Conservation (phyloP, 2,888 invertebrate genomes). For the Allophyes oxyacanthae region DNA sequence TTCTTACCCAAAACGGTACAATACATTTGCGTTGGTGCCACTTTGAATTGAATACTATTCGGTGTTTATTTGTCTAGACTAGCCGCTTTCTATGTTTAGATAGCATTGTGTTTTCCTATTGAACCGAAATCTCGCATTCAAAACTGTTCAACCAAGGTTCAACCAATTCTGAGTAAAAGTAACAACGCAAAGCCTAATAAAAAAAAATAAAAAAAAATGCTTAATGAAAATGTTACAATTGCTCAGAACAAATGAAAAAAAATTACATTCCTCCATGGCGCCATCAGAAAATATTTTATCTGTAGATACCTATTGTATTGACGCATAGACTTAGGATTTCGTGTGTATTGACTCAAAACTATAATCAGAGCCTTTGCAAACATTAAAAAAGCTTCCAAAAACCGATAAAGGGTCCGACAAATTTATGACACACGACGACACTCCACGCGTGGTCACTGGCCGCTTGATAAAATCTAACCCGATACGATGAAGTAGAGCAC, state of each 20-base stretch:
- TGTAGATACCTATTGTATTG: slow-evolving; percentile 19
- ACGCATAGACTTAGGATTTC: no score
- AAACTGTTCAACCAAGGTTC: no score
- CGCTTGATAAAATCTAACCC: no score
- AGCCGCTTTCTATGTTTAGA: slow-evolving; percentile 8
- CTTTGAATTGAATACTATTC: background rate
- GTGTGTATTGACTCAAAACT: slow-evolving; percentile 20
- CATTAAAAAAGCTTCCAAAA: slow-evolving; percentile 30
- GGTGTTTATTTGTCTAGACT: slow-evolving; percentile 28
- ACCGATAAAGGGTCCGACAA: slow-evolving; percentile 16
- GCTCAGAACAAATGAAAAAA: slow-evolving; percentile 5
- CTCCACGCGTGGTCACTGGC: no score
- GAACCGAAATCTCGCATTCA: background rate
- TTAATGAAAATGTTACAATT: slow-evolving; percentile 2
- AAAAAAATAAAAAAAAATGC: background rate
- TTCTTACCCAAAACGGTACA: no score
- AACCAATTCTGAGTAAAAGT: background rate
- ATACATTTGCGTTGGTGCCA: background rate
- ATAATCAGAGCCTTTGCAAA: slow-evolving; percentile 47
- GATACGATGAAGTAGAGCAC: no score
- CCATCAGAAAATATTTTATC: slow-evolving; percentile 36
- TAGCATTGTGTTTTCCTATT: background rate
- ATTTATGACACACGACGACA: no score
- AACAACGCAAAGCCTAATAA: slow-evolving; percentile 6
- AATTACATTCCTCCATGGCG: slow-evolving; percentile 40